A percentile compares a stretch with the other conserved stretches of the same genome.
phyloP scores from a whole-genome alignment of 35 echinoderm and acorn worm species.

The Anneissia japonica region DNA sequence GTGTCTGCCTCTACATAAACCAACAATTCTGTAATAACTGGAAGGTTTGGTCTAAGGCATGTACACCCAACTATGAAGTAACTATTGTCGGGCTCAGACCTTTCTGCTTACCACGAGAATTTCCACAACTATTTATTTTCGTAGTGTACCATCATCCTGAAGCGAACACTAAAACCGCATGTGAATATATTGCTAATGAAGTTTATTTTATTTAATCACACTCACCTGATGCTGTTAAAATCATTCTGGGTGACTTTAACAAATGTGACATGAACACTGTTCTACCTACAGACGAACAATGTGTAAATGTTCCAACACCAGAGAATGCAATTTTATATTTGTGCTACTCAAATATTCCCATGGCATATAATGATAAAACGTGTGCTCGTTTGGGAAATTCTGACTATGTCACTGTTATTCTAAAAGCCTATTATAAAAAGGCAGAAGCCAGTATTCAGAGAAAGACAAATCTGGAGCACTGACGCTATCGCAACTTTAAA shows the following conservation, averaged over 20 bases:
- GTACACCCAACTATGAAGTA: constrained; percentile 14
- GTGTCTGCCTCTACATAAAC: constrained; percentile 27
- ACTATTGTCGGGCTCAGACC: constrained; percentile 25
- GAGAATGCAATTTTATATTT: too few species aligned
- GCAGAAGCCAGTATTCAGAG: too few species aligned
- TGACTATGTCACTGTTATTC: too few species aligned
- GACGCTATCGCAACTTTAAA: too few species aligned
- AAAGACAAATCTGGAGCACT: too few species aligned
- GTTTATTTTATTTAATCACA: not conserved
- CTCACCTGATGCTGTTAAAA: not conserved
- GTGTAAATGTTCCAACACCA: not conserved
- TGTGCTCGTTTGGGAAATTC: too few species aligned
- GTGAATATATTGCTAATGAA: not conserved
- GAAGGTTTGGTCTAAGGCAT: not conserved
- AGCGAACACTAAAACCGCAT: not conserved
- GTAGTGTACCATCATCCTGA: not conserved
- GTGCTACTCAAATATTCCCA: too few species aligned
- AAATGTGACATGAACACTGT: not conserved
- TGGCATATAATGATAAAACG: too few species aligned
- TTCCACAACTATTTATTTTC: constrained; percentile 10
- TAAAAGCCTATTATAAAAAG: too few species aligned
- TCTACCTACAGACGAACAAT: not conserved
- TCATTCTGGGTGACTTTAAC: not conserved
- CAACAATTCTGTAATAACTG: constrained; percentile 34
- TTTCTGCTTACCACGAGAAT: constrained; percentile 38